phyloP scores from a whole-genome alignment of 2,797 vertebrate genomes.

The Fratercula arctica region DNA sequence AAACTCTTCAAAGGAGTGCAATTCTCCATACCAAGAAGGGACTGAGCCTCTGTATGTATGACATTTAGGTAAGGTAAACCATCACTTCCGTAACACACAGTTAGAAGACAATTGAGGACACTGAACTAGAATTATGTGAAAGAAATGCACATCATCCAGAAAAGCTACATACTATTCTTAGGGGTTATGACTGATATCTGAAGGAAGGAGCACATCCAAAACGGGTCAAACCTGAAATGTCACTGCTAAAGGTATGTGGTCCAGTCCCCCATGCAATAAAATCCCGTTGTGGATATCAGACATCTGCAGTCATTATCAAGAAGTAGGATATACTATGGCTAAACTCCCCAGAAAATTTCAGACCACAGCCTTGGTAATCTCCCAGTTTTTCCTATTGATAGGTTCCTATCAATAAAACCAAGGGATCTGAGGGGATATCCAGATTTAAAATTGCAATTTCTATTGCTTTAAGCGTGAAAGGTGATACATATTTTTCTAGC shows the following conservation, averaged over 20 bases:
- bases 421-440: constrained; percentile 53
- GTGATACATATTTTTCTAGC: constrained; percentile 65
- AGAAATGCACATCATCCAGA: neutral
- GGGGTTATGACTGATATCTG: neutral
- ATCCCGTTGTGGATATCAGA: neutral
- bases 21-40: neutral
- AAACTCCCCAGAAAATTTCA: constrained; percentile 50
- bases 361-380: constrained; percentile 30
- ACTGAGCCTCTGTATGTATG: neutral
- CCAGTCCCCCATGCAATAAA: neutral
- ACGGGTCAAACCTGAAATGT: neutral
- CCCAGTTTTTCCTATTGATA: constrained; percentile 22
- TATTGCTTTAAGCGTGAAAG: constrained; percentile 63
- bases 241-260: neutral
- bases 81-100: fast-evolving
- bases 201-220: neutral
- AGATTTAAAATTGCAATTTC: constrained; percentile 45
- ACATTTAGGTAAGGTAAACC: neutral
- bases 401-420: constrained; percentile 51
- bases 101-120: neutral
- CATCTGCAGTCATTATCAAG: neutral
- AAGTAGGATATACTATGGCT: constrained; percentile 6
- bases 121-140: neutral
- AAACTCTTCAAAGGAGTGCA: neutral
- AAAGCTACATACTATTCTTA: neutral